A percentile compares a stretch with the other conserved stretches of the same genome.
These are phyloP conservation scores for Archilochus colubris DNA, from an alignment of 2,113 vertebrate species.

Conservation along the genomic window DNA sequence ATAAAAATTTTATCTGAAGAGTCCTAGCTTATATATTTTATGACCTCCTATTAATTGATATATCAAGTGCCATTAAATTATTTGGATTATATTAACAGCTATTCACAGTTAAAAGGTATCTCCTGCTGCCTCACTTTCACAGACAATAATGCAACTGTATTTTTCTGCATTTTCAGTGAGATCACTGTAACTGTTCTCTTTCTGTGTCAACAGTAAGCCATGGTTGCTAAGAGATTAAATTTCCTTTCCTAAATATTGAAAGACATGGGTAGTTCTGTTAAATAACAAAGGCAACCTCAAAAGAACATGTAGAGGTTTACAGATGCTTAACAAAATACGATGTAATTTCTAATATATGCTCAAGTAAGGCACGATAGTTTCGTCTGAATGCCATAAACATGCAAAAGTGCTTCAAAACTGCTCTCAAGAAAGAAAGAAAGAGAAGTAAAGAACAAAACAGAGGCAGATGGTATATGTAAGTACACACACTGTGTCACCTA, in stretches of 20 bases:
- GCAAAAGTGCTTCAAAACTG: background rate
- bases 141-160: background rate
- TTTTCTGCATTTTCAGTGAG: background rate
- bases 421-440: background rate
- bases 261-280: background rate
- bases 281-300: background rate
- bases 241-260: background rate
- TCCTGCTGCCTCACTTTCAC: background rate
- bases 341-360: background rate
- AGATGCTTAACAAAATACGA: background rate
- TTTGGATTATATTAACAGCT: background rate
- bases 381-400: background rate
- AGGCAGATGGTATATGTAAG: slow-evolving; percentile 4
- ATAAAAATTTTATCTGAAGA: background rate
- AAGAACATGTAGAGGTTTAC: background rate
- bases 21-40: background rate
- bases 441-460: background rate
- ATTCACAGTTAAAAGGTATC: background rate
- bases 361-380: background rate
- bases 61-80: background rate
- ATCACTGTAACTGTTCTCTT: background rate
- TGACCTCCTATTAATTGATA: background rate
- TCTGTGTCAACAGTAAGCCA: background rate
- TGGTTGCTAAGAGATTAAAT: background rate
- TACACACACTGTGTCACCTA: background rate